Conservation (phyloP, 2,113 vertebrate species). For the Peromyscus maniculatus region DNA sequence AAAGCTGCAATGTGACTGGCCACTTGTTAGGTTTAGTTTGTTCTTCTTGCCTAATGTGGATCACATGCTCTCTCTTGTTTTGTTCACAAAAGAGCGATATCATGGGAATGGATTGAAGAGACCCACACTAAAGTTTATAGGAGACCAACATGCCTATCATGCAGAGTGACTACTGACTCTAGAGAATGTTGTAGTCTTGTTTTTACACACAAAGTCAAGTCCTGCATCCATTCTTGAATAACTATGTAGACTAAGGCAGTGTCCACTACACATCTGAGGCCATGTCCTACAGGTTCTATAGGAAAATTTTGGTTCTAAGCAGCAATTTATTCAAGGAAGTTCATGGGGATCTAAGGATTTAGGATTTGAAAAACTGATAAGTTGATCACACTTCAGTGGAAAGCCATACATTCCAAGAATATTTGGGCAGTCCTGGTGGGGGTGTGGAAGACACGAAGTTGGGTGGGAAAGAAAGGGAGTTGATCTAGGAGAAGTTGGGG, state of each 20-base stretch:
- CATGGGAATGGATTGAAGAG: conserved; percentile 1
- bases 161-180: not conserved
- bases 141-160: not conserved
- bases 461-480: not conserved
- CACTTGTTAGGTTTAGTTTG: conserved; percentile 1
- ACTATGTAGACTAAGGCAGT: not conserved
- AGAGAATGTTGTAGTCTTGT: not conserved
- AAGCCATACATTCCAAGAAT: not conserved
- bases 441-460: not conserved
- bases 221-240: not conserved
- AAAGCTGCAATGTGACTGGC: not conserved
- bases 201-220: not conserved
- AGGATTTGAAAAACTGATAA: not conserved
- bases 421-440: not conserved
- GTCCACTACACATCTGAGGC: not conserved
- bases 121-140: not conserved
- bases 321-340: not conserved
- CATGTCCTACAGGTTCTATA: not conserved
- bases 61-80: not conserved
- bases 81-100: not conserved
- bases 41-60: not conserved
- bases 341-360: conserved; percentile 3
- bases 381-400: not conserved
- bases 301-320: conserved; percentile 31
- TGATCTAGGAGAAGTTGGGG: not conserved